Evolutionary conservation across 2,113 vertebrate genomes (phyloP).

Genomic region (Eclectus roratus): DNA sequence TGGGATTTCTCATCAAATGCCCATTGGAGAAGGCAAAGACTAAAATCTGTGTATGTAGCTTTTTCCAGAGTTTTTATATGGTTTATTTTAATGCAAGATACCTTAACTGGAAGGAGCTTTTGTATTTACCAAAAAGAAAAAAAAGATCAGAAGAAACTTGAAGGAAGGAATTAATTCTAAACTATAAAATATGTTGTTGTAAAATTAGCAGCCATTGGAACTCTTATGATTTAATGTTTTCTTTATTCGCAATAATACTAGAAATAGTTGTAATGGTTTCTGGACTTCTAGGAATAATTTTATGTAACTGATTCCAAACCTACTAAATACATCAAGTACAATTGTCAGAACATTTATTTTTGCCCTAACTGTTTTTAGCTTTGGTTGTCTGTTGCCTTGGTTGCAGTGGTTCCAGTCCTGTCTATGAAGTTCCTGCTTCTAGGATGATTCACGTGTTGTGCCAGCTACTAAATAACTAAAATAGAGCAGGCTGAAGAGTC

Average conservation of each 20-base stretch:
- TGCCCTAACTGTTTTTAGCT: conserved; percentile 44
- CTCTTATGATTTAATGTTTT: background rate
- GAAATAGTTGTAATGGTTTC: background rate
- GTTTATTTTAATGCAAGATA: background rate
- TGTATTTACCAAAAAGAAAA: background rate
- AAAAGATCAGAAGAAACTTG: background rate
- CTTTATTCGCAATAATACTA: background rate
- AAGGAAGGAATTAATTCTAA: background rate
- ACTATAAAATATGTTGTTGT: background rate
- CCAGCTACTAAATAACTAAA: background rate
- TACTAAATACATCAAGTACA: background rate
- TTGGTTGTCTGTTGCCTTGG: conserved; percentile 42
- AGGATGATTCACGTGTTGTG: background rate
- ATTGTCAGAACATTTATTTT: conserved; percentile 36
- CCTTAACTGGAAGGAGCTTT: background rate
- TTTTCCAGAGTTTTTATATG: background rate
- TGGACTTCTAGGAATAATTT: conserved; percentile 17
- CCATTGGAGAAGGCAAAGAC: background rate
- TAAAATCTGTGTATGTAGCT: background rate
- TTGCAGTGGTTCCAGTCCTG: conserved; percentile 33
- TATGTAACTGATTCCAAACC: background rate
- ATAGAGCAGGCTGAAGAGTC: background rate
- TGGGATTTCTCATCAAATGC: background rate
- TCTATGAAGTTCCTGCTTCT: background rate
- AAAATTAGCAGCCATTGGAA: background rate